Conservation (phyloP, 2,888 invertebrate species). For the Morinoia aosen region DNA sequence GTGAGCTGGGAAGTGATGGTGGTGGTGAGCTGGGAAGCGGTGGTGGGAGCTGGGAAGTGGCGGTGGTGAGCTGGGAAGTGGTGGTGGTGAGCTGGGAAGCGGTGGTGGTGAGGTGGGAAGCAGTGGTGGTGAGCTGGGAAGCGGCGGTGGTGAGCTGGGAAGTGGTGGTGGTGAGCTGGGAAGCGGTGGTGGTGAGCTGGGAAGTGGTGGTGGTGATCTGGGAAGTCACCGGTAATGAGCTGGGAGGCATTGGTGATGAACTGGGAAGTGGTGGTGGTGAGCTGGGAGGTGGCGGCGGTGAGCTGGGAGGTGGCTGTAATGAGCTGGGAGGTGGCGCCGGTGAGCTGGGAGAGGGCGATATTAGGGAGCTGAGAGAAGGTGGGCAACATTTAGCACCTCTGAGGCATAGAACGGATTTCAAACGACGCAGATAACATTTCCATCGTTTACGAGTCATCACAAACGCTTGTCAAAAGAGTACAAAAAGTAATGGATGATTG, state of each 20-base stretch:
- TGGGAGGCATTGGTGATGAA: neutral
- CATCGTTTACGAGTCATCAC: neutral
- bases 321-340: too few relatives aligned
- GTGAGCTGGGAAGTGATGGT: neutral
- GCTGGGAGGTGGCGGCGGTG: neutral
- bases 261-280: neutral
- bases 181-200: neutral
- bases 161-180: too few relatives aligned
- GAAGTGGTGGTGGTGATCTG: neutral
- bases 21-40: neutral
- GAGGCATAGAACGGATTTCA: neutral
- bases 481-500: neutral
- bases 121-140: neutral
- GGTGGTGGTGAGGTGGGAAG: neutral
- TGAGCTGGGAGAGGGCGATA: too few relatives aligned
- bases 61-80: neutral
- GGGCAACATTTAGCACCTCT: neutral
- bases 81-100: neutral
- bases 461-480: neutral
- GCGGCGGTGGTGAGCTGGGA: neutral
- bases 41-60: neutral
- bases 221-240: too few relatives aligned
- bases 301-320: neutral
- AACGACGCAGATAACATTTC: neutral
- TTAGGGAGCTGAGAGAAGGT: neutral